Conservation (phyloP, 2,888 invertebrate genomes). For the Tipula helvola region DNA sequence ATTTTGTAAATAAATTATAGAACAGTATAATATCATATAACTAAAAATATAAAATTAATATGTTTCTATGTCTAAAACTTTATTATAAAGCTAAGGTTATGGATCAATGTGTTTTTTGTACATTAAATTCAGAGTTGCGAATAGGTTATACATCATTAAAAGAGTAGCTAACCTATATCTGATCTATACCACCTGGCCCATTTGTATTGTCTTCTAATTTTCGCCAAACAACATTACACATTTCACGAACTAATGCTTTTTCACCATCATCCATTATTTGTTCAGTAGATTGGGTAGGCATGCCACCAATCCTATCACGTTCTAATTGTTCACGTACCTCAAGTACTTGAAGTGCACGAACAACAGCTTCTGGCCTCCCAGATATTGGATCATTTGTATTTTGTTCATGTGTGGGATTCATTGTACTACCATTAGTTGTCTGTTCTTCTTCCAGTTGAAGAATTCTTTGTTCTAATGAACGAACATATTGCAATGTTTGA, state of each 20-base stretch:
- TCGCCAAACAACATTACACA: slow-evolving; percentile 93
- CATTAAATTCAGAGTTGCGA: background rate
- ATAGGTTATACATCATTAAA: background rate
- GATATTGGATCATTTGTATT: slow-evolving; percentile 36
- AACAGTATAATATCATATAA: background rate
- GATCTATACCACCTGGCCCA: background rate
- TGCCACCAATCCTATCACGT: slow-evolving; percentile 43
- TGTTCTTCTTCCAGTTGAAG: slow-evolving; percentile 74
- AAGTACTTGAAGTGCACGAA: slow-evolving; percentile 81
- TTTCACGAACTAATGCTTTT: slow-evolving; percentile 84
- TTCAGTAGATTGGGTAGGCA: slow-evolving; percentile 24
- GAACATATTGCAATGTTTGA: slow-evolving; percentile 84
- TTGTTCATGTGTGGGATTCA: slow-evolving; percentile 29
- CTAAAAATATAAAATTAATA: background rate
- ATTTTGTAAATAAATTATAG: background rate
- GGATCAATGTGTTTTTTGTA: background rate
- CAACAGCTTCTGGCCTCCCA: slow-evolving; percentile 81
- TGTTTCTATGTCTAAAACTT: background rate
- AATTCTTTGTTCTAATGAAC: slow-evolving; percentile 77
- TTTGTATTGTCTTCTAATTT: slow-evolving; percentile 78
- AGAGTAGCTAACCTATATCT: background rate
- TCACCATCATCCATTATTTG: slow-evolving; percentile 72
- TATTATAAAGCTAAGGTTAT: background rate
- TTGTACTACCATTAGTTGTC: slow-evolving; percentile 27
- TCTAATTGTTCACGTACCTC: slow-evolving; percentile 82